A percentile compares a stretch with the other conserved stretches of the same genome.
These are phyloP conservation scores for Cyclophora punctaria DNA, from an alignment of 2,888 invertebrate species.

Conservation along the genomic window DNA sequence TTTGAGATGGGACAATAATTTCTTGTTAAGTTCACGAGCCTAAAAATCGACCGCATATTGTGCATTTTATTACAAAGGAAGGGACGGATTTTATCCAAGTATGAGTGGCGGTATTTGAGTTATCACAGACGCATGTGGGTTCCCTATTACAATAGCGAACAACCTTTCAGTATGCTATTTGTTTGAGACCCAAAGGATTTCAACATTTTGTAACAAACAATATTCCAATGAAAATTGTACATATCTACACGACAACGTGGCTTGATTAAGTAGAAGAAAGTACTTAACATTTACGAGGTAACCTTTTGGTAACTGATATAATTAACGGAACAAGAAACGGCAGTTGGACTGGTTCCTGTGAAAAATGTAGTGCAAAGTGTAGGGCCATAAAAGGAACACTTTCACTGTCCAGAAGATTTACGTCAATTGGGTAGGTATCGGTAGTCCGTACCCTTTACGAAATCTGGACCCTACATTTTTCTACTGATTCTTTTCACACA, in stretches of 20 bases:
- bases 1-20: conserved; percentile 24
- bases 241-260: conserved; percentile 3
- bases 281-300: conserved; percentile 2
- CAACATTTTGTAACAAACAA: neutral
- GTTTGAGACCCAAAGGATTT: conserved; percentile 26
- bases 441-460: conserved; percentile 39
- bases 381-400: conserved; percentile 38
- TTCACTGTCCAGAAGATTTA: conserved; percentile 41
- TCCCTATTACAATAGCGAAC: conserved; percentile 24
- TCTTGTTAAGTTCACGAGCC: conserved; percentile 32
- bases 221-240: neutral
- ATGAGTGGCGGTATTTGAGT: conserved; percentile 39
- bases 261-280: conserved; percentile 3
- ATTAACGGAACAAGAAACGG: conserved; percentile 3
- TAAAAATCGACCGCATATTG: conserved; percentile 41
- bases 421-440: conserved; percentile 32
- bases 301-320: neutral
- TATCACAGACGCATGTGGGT: conserved; percentile 30
- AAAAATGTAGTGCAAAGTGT: conserved; percentile 11
- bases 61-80: conserved; percentile 39
- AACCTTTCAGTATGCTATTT: conserved; percentile 32
- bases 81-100: conserved; percentile 38
- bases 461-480: conserved; percentile 40
- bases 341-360: conserved; percentile 6
- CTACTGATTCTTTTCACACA: conserved; percentile 20